Evolutionary conservation across 2,888 invertebrate genomes (phyloP), one percentile per base, ranked within the genome.

Genomic region (Troides helena): DNA sequence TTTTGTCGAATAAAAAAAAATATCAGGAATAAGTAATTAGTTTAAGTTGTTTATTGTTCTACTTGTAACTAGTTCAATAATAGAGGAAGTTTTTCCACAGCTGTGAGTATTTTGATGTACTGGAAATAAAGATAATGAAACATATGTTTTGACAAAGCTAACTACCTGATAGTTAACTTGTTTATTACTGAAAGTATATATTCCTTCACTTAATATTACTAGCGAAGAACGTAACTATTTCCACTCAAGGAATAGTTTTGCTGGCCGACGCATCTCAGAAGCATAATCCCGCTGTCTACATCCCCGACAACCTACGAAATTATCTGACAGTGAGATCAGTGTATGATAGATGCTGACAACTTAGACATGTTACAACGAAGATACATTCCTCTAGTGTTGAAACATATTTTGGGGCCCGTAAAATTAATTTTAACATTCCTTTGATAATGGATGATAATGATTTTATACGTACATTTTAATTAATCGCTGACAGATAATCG

Each of bases 341-440:
- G 66, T 70, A 70, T 70, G 69, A 70, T 70, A 66, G 69, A 70
- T 70, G 69, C 69, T 62, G 69, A 70, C 69, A 70, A 70, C 69
- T 66, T 62, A 70, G 69, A 70, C 69, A 59, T 65, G 66, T 70
- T 66, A 43, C 66, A 66, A 66, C 62, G 66, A 66, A 70, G 58
- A 66, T 62, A 66, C 43, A 62, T 70, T 59, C 69, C 69, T 21
- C 61, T n/a, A 53, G 53, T 61, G 57, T 61, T 65, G 65, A 61
- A 65, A 65, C 65, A 60, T 50, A 39, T 59, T 69, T 64, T 43
- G 21, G 58, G 58, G 36, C 12, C 43, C 14, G 39, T 43, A 21
- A 69, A 56, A 61, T 65, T 43, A 43, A 69, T 69, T 69, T 64
- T 36, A 69, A 69, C 30, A 39, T 46, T 17, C 18, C n/a, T 21